Percentiles rank a stretch among this genome's conserved stretches.
These are phyloP conservation scores for Proctacanthus coquilletti DNA, from an alignment of 1,140 invertebrate genomes.

Conservation along the genomic window DNA sequence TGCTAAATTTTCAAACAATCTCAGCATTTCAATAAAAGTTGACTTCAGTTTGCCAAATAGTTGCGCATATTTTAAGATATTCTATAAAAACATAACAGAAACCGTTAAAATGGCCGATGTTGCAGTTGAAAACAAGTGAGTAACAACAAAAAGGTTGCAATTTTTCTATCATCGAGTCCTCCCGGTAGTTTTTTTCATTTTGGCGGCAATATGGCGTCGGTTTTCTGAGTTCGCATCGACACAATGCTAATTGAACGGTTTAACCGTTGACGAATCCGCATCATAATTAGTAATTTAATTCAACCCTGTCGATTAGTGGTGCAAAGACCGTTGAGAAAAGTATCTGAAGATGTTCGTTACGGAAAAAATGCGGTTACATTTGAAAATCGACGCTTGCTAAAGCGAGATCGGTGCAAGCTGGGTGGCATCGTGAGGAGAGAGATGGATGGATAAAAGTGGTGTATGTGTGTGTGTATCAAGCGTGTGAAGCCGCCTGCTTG, in stretches of 20 bases:
- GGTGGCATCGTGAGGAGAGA: too few species aligned
- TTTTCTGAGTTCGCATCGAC: neutral
- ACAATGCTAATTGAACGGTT: neutral
- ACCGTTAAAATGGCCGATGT: slow-evolving; percentile 29
- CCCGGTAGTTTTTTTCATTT: too few species aligned
- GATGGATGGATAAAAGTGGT: slow-evolving; percentile 1
- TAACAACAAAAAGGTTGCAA: slow-evolving; percentile 11
- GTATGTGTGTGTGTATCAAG: slow-evolving; percentile 2
- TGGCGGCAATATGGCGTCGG: slow-evolving; percentile 1
- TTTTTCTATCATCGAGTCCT: neutral
- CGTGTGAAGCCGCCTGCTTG: neutral
- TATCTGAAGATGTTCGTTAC: neutral
- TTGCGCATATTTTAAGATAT: slow-evolving; percentile 14
- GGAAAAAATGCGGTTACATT: slow-evolving; percentile 1
- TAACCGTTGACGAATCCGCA: too few species aligned
- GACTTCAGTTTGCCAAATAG: slow-evolving; percentile 10
- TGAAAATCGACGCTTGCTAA: slow-evolving; percentile 1
- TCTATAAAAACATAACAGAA: slow-evolving; percentile 12
- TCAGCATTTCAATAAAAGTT: neutral
- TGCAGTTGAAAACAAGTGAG: slow-evolving; percentile 26
- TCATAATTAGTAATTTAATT: too few species aligned
- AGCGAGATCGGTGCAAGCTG: neutral
- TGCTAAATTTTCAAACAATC: neutral
- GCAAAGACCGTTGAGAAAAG: neutral
- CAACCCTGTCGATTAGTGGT: neutral